Conservation (phyloP, 2,888 invertebrate genomes). For the Bembecia ichneumoniformis region DNA sequence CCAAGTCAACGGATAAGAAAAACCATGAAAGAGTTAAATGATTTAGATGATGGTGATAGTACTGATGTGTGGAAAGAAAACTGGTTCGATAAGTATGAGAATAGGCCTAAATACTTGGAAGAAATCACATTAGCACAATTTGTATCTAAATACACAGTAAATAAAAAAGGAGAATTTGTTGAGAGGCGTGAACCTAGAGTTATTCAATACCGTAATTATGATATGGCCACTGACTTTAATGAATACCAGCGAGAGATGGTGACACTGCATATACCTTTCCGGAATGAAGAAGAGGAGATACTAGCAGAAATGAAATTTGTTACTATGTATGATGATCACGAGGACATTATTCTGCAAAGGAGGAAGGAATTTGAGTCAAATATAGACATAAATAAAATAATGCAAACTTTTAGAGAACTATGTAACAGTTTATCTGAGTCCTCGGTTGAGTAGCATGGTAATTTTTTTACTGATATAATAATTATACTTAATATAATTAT, state of each 20-base stretch:
- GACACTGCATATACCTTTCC: slow-evolving; percentile 30
- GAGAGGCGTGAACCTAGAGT: slow-evolving; percentile 20
- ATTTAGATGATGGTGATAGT: slow-evolving; percentile 29
- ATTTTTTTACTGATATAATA: too few species aligned
- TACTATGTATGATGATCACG: slow-evolving; percentile 26
- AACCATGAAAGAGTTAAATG: slow-evolving; percentile 27
- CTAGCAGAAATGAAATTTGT: slow-evolving; percentile 26
- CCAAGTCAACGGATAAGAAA: slow-evolving; percentile 33
- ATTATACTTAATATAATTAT: too few species aligned
- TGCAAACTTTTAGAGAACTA: too few species aligned
- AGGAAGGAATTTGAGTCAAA: too few species aligned
- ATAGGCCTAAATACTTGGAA: slow-evolving; percentile 30
- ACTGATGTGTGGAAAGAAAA: slow-evolving; percentile 42
- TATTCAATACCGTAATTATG: slow-evolving; percentile 32
- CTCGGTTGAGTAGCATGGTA: too few species aligned
- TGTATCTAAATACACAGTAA: slow-evolving; percentile 24
- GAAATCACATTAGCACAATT: slow-evolving; percentile 36
- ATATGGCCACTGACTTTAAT: slow-evolving; percentile 23
- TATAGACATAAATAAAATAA: too few species aligned
- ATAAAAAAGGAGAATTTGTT: slow-evolving; percentile 15
- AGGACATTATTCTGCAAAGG: slow-evolving; percentile 9
- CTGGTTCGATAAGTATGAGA: slow-evolving; percentile 40
- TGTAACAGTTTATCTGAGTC: too few species aligned
- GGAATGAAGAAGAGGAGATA: slow-evolving; percentile 32
- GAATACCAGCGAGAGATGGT: slow-evolving; percentile 38